These are phyloP conservation scores for Solenopsis fugax DNA, from an alignment of 1,140 invertebrate species.

Conservation along the genomic window DNA sequence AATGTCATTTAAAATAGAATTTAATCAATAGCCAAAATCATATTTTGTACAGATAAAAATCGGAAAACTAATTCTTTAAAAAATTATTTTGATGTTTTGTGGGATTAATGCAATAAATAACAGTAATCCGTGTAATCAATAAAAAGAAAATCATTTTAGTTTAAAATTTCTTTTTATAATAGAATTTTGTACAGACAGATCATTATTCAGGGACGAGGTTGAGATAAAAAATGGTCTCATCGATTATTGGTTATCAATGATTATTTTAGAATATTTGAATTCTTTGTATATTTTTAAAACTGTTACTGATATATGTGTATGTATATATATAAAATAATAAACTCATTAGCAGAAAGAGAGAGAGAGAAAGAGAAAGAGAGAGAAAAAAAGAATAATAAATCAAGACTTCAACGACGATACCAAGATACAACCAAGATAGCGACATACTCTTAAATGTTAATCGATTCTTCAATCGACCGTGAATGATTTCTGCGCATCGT, in stretches of 20 bases:
- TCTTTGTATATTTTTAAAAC: constrained; percentile 1
- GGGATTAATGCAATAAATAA: neutral
- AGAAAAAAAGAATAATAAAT: neutral
- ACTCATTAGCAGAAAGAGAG: neutral
- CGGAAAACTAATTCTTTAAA: neutral
- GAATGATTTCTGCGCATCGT: constrained; percentile 30
- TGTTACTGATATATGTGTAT: constrained; percentile 22
- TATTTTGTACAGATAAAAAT: constrained; percentile 16
- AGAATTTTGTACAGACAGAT: neutral
- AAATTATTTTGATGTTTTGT: too few species aligned
- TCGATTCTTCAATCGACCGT: constrained; percentile 21
- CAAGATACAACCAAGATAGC: neutral
- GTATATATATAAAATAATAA: constrained; percentile 1
- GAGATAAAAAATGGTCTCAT: constrained; percentile 38
- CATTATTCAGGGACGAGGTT: constrained; percentile 16
- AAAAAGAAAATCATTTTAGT: neutral
- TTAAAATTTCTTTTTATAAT: too few species aligned
- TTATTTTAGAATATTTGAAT: constrained; percentile 45
- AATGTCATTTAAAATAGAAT: neutral
- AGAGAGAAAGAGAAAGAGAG: neutral
- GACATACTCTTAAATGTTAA: constrained; percentile 24
- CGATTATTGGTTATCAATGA: constrained; percentile 49
- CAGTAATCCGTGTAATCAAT: neutral
- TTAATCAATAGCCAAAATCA: neutral
- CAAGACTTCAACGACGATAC: constrained; percentile 13